Percentiles rank a stretch among this genome's conserved stretches.
These are phyloP conservation scores for Ciona savignyi DNA, from an alignment of 23 tunicate genomes.

Conservation along the genomic window DNA sequence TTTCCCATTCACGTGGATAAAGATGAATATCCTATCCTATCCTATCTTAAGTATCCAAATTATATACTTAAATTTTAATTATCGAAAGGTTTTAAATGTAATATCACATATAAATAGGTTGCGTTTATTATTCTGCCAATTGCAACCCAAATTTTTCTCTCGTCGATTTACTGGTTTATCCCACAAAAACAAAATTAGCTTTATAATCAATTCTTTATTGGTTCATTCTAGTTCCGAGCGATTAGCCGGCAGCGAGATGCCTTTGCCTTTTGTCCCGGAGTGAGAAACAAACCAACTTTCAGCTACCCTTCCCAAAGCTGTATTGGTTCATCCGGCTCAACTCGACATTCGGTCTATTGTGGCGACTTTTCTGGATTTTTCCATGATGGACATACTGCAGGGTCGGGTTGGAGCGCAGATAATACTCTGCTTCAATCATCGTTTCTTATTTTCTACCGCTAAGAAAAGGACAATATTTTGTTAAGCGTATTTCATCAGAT, in stretches of 20 bases:
- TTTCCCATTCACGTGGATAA: too few relatives aligned
- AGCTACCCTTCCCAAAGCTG: slow-evolving; percentile 31
- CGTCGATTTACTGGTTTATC: too few relatives aligned
- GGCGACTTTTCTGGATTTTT: slow-evolving; percentile 48
- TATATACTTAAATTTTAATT: too few relatives aligned
- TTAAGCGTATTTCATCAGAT: too few relatives aligned
- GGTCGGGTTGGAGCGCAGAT: slow-evolving; percentile 30
- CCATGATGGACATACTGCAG: slow-evolving; percentile 17
- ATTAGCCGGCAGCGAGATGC: slow-evolving; percentile 27
- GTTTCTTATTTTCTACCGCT: slow-evolving; percentile 56
- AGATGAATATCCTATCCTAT: too few relatives aligned
- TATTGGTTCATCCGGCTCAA: slow-evolving; percentile 39
- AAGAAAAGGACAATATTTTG: too few relatives aligned
- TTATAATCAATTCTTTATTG: not conserved
- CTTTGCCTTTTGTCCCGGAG: slow-evolving; percentile 70
- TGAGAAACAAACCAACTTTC: slow-evolving; percentile 27
- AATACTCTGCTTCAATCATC: slow-evolving; percentile 8
- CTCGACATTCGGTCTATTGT: slow-evolving; percentile 13
- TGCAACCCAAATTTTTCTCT: too few relatives aligned
- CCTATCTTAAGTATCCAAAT: too few relatives aligned
- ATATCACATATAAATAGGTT: too few relatives aligned
- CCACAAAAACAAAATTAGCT: too few relatives aligned
- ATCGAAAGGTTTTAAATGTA: too few relatives aligned
- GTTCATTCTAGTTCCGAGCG: slow-evolving; percentile 41
- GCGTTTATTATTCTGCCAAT: too few relatives aligned